Percentiles rank a stretch among this genome's conserved stretches.
Conservation (phyloP, 2,888 invertebrate genomes). For the Lysandra bellargus region DNA sequence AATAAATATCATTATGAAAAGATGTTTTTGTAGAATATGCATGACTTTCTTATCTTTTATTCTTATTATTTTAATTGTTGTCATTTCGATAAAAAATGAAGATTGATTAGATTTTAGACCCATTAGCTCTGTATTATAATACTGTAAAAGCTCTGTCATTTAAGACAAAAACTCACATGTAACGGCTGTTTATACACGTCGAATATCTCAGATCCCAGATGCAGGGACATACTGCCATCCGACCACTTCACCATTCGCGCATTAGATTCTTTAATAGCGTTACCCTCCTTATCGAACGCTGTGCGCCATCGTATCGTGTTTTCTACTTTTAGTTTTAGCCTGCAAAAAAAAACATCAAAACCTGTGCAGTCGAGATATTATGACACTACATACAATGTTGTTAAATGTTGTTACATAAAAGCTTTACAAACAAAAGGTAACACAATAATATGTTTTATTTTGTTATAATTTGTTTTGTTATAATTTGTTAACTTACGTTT, state of each 20-base stretch:
- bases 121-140: too few relatives aligned
- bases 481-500: too few relatives aligned
- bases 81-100: too few relatives aligned
- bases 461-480: too few relatives aligned
- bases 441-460: too few relatives aligned
- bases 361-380: background rate
- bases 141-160: too few relatives aligned
- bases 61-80: too few relatives aligned
- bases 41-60: too few relatives aligned
- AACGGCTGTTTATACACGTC: slow-evolving; percentile 97
- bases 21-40: too few relatives aligned
- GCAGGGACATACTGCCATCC: slow-evolving; percentile 97
- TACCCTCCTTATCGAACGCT: slow-evolving; percentile 89
- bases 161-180: slow-evolving; percentile 74
- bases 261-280: slow-evolving; percentile 93
- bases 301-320: slow-evolving; percentile 98
- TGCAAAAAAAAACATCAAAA: slow-evolving; percentile 48
- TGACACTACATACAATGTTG: background rate
- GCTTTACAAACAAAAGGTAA: too few relatives aligned
- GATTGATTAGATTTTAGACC: background rate
- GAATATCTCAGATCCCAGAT: slow-evolving; percentile 98
- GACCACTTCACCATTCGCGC: slow-evolving; percentile 98
- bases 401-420: background rate
- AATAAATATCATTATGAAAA: too few relatives aligned
- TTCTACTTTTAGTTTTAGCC: slow-evolving; percentile 95